phyloP scores from a whole-genome alignment of 2,797 vertebrate genomes.

The Sebastes cheni region DNA sequence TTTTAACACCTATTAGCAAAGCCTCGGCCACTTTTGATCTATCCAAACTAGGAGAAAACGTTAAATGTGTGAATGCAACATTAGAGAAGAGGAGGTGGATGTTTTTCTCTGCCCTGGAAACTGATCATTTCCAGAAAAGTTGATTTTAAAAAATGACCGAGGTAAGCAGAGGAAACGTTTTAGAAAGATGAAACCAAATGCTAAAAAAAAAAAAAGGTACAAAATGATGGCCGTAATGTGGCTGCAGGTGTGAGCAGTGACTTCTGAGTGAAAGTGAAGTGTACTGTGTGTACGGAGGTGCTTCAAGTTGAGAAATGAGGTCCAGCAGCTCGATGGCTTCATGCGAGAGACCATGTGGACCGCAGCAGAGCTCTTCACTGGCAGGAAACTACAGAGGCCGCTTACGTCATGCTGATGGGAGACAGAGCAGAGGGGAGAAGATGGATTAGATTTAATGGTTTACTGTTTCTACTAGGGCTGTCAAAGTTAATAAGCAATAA shows the following conservation, averaged over 20 bases:
- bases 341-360: neutral
- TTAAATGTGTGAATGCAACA: no score
- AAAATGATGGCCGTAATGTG: neutral
- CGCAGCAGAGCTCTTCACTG: neutral
- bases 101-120: no score
- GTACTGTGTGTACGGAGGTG: neutral
- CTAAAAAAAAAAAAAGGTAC: neutral
- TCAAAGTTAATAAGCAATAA: no score
- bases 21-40: neutral
- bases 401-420: conserved; percentile 61
- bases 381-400: neutral
- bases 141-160: neutral
- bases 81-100: no score
- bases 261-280: neutral
- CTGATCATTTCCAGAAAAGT: neutral
- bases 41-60: neutral
- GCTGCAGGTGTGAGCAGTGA: neutral
- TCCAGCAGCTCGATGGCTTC: conserved; percentile 13
- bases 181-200: neutral
- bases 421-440: neutral
- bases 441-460: neutral
- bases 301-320: neutral
- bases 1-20: neutral
- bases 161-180: neutral
- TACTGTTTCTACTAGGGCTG: neutral